Evolutionary conservation across 2,797 vertebrate genomes (phyloP).

Genomic region (Acanthiza pusilla): DNA sequence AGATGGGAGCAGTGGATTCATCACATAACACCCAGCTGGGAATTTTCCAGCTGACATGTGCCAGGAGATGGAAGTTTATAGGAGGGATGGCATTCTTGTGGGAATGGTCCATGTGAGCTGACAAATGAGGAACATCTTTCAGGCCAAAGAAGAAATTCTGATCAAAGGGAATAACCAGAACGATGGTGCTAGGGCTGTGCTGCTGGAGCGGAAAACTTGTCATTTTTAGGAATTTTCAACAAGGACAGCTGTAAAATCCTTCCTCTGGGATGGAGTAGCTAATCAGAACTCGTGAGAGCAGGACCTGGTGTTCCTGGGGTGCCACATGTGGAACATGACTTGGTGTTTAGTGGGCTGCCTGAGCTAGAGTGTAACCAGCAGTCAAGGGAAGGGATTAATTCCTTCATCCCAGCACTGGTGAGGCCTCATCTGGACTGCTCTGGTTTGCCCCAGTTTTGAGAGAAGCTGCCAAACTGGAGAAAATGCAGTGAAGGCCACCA

Average conservation of each 20-base stretch:
- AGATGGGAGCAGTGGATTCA: background rate
- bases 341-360: accelerated
- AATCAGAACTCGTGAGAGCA: background rate
- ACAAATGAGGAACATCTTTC: background rate
- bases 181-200: background rate
- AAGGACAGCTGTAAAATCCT: background rate
- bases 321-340: accelerated
- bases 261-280: background rate
- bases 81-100: background rate
- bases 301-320: background rate
- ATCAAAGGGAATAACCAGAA: background rate
- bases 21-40: background rate
- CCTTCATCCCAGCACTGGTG: background rate
- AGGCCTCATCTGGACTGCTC: background rate
- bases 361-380: background rate
- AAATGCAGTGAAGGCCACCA: background rate
- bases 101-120: background rate
- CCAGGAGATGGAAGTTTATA: background rate
- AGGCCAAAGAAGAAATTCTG: background rate
- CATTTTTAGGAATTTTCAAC: background rate
- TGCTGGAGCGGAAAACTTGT: background rate
- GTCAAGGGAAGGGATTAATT: background rate
- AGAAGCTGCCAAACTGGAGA: background rate
- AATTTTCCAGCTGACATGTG: background rate
- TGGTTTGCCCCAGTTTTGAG: background rate